Evolutionary conservation across 2,888 invertebrate species (phyloP), one percentile per base, ranked within the genome.

Genomic region (Mayetiola destructor): DNA sequence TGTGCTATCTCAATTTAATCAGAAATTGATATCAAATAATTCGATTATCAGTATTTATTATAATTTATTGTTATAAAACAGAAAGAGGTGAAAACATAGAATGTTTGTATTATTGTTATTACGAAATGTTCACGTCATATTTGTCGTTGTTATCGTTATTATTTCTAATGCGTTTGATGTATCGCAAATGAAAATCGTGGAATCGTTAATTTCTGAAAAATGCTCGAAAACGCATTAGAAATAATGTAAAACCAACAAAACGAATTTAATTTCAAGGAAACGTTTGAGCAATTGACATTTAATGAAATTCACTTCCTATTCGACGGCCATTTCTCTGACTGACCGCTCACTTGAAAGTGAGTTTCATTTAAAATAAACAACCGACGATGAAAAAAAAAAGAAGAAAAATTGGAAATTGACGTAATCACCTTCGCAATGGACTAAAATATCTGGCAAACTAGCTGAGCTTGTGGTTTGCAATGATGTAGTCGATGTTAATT

Each of bases 371-470:
- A n/a, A 48, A 48, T 27, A 27, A 27, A 48, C 48, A 48, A 27
- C 16, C 3, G 14, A 42, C 5, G 8, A 9, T 6, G 23, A 4
- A 18, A 14, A 42, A 23, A n/a, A n/a, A 8, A 27, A 48, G 16
- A n/a, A 40, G 23, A 21, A 16, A 39, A 39, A 39, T 8, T 39
- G 39, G 8, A n/a, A 5, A 53, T 30, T 53, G 32, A 20, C 48
- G 42, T 48, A 18, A 32, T 56, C 40, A 14, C 9, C 29, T 23
- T 14, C 57, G 23, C 36, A 37, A 30, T 57, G 55, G 20, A 40
- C 32, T 40, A 27, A 57, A 39, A 57, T 37, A 23, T 57, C 55
- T 57, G 57, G 57, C 29, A 57, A 40, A 57, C 57, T 57, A 14
- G 32, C 14, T 30, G 57, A 57, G 14, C 21, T 30, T 42, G 39